Evolutionary conservation across 2,888 invertebrate genomes (phyloP).

Genomic region (Sipha maydis): DNA sequence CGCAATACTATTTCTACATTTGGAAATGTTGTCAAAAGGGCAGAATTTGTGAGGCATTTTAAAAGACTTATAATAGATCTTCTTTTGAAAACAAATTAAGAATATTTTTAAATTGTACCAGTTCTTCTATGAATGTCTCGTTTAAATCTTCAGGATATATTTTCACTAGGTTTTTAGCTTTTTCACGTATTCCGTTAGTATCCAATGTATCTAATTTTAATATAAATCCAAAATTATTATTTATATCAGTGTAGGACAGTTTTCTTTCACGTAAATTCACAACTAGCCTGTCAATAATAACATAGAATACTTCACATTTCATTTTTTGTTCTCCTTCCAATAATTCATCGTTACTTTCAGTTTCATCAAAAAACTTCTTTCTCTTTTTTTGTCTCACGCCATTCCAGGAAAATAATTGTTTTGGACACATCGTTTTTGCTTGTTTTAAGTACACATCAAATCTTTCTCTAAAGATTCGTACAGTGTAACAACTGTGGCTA

Average conservation of each 20-base stretch:
- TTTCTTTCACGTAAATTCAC: conserved; percentile 35
- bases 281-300: conserved; percentile 4
- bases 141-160: conserved; percentile 22
- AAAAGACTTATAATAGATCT: conserved; percentile 14
- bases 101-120: conserved; percentile 22
- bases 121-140: conserved; percentile 5
- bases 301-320: too few relatives aligned
- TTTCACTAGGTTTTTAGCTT: conserved; percentile 23
- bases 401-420: conserved; percentile 23
- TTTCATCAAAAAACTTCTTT: conserved; percentile 27
- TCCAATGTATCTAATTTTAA: conserved; percentile 8
- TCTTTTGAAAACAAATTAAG: conserved; percentile 21
- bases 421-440: too few relatives aligned
- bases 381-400: background rate
- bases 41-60: conserved; percentile 13
- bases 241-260: conserved; percentile 22
- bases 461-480: conserved; percentile 24
- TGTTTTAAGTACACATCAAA: conserved; percentile 21
- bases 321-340: conserved; percentile 16
- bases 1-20: conserved; percentile 2
- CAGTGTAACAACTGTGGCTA: conserved; percentile 15
- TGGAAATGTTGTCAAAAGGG: background rate
- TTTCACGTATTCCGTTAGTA: conserved; percentile 1
- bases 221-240: conserved; percentile 39
- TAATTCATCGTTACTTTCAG: conserved; percentile 23